Evolutionary conservation across 2,113 vertebrate species (phyloP).

Genomic region (Sarotherodon lohbergeri): DNA sequence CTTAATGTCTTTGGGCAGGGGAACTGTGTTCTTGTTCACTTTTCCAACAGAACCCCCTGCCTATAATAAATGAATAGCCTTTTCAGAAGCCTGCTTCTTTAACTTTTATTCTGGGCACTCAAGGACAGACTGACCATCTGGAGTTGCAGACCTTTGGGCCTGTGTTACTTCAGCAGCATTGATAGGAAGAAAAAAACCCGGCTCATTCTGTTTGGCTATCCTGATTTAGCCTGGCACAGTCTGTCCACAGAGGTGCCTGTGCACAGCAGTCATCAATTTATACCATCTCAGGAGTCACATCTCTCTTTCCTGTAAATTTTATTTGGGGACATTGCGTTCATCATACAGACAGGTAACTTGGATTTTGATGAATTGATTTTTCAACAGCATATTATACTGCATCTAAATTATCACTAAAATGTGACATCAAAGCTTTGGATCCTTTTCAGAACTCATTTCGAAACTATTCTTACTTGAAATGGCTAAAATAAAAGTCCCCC

Average conservation of each 20-base stretch:
- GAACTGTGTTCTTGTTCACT: not conserved
- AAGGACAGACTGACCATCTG: constrained; percentile 47
- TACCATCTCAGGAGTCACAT: constrained; percentile 1
- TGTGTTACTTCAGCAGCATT: not conserved
- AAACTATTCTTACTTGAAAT: not conserved
- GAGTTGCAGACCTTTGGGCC: constrained; percentile 22
- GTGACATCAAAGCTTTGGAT: not conserved
- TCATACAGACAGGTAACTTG: not conserved
- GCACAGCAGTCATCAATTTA: constrained; percentile 17
- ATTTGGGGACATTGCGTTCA: not conserved
- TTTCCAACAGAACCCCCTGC: not conserved
- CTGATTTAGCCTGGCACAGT: constrained; percentile 19
- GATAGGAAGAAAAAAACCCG: not conserved
- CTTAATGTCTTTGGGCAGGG: not conserved
- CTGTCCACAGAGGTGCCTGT: not conserved
- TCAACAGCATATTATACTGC: not conserved
- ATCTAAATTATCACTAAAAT: not conserved
- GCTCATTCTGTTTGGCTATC: constrained; percentile 5
- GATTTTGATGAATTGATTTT: not conserved
- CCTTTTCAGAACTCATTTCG: not conserved
- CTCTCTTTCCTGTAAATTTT: not conserved
- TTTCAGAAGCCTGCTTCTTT: not conserved
- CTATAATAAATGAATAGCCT: not conserved
- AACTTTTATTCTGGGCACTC: constrained; percentile 7
- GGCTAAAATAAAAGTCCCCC: not conserved